phyloP scores from a whole-genome alignment of 2,888 invertebrate species.

The Apotomis turbidana region DNA sequence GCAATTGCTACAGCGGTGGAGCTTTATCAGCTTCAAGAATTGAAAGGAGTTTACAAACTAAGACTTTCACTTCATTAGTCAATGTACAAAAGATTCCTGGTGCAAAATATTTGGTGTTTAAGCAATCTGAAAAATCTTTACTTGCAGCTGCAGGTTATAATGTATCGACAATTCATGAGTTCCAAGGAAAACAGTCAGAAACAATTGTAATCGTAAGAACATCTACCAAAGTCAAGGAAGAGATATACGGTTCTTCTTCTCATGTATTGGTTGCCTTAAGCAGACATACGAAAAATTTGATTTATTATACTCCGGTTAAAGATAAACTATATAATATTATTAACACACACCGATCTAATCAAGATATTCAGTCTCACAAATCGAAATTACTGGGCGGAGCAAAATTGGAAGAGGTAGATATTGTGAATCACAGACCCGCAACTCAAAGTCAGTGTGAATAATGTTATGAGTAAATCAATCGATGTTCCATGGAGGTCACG shows the following conservation, averaged over 20 bases:
- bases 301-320: conserved; percentile 30
- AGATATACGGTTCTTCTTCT: conserved; percentile 19
- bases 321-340: conserved; percentile 23
- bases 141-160: conserved; percentile 25
- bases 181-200: conserved; percentile 31
- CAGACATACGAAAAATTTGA: conserved; percentile 16
- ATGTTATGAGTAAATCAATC: too few species aligned
- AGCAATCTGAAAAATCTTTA: conserved; percentile 30
- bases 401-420: too few species aligned
- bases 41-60: conserved; percentile 21
- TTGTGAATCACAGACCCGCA: too few species aligned
- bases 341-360: neutral
- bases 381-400: too few species aligned
- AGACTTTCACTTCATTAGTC: neutral
- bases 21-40: conserved; percentile 22
- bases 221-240: conserved; percentile 14
- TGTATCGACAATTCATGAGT: conserved; percentile 38
- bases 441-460: too few species aligned
- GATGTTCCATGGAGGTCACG: too few species aligned
- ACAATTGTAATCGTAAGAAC: conserved; percentile 29
- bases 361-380: too few species aligned
- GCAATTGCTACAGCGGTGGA: conserved; percentile 17
- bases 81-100: conserved; percentile 12
- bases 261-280: conserved; percentile 33
- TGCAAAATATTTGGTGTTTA: conserved; percentile 35